These are phyloP conservation scores for Orussus abietinus DNA, from an alignment of 1,140 invertebrate species.

Conservation along the genomic window DNA sequence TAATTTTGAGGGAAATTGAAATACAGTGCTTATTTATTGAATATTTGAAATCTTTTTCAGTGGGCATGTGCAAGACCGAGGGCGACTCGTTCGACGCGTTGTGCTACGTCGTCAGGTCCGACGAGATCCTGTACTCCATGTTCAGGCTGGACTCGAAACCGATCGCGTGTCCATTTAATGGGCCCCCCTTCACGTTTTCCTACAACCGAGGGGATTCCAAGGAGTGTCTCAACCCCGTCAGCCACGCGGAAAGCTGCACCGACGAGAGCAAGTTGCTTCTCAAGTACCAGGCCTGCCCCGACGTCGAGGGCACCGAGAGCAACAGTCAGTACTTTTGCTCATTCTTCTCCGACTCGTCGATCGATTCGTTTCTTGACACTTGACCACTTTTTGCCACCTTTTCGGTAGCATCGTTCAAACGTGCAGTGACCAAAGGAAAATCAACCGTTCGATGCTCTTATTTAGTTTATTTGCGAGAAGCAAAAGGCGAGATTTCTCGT, in stretches of 20 bases:
- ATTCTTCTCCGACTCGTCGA: too few species aligned
- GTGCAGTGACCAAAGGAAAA: too few species aligned
- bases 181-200: slow-evolving; percentile 75
- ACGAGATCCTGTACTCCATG: slow-evolving; percentile 70
- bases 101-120: slow-evolving; percentile 65
- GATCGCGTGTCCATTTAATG: slow-evolving; percentile 68
- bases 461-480: too few species aligned
- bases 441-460: too few species aligned
- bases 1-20: too few species aligned
- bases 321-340: slow-evolving; percentile 39
- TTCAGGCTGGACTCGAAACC: slow-evolving; percentile 66
- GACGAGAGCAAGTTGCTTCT: slow-evolving; percentile 61
- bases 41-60: too few species aligned
- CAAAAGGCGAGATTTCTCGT: too few species aligned
- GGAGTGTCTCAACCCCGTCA: slow-evolving; percentile 60
- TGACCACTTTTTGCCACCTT: too few species aligned
- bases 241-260: slow-evolving; percentile 62
- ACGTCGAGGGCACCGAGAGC: slow-evolving; percentile 56
- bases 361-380: too few species aligned
- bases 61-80: slow-evolving; percentile 58
- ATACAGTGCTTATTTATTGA: too few species aligned
- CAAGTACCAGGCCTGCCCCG: slow-evolving; percentile 65
- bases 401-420: too few species aligned
- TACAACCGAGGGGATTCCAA: slow-evolving; percentile 65
- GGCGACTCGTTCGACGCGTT: slow-evolving; percentile 53